Percentiles rank a stretch among this genome's conserved stretches.
phyloP scores from a whole-genome alignment of 1,140 invertebrate genomes.

The Drosophila subpulchrella region DNA sequence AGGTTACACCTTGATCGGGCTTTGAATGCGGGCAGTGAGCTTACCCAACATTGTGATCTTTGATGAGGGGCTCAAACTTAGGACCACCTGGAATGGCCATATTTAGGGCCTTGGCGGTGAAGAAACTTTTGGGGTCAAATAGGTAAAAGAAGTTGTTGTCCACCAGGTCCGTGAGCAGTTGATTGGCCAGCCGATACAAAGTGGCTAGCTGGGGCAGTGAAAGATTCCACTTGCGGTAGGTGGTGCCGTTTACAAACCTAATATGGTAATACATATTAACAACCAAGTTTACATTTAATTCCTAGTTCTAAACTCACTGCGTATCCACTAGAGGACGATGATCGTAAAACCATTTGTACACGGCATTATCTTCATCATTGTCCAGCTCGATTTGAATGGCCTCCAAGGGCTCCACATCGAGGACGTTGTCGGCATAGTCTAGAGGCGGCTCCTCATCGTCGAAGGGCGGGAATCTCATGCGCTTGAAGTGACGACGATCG shows the following conservation, averaged over 20 bases:
- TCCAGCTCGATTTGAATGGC: conserved; percentile 99
- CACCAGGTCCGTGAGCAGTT: conserved; percentile 98
- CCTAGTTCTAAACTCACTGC: conserved; percentile 85
- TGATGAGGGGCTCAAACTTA: conserved; percentile 99
- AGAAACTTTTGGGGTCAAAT: conserved; percentile 99
- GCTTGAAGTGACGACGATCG: conserved; percentile 99
- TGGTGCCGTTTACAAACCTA: conserved; percentile 97
- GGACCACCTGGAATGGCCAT: conserved; percentile 99
- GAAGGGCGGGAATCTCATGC: conserved; percentile 99
- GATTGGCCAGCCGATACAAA: conserved; percentile 98
- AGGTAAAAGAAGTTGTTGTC: conserved; percentile 99
- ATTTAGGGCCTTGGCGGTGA: conserved; percentile 99
- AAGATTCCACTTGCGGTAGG: conserved; percentile 98
- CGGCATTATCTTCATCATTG: conserved; percentile 96
- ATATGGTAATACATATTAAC: conserved; percentile 4
- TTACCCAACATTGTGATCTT: conserved; percentile 97
- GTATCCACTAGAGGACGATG: conserved; percentile 97
- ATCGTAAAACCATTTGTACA: conserved; percentile 99
- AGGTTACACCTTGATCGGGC: not conserved
- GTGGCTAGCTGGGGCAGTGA: conserved; percentile 98
- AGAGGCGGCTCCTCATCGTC: conserved; percentile 99
- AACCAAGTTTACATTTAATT: not conserved
- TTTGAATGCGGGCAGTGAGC: conserved; percentile 22
- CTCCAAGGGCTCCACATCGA: conserved; percentile 99
- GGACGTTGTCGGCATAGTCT: conserved; percentile 99